Conservation (phyloP, 2,113 vertebrate species). For the Sphaerodactylus townsendi region DNA sequence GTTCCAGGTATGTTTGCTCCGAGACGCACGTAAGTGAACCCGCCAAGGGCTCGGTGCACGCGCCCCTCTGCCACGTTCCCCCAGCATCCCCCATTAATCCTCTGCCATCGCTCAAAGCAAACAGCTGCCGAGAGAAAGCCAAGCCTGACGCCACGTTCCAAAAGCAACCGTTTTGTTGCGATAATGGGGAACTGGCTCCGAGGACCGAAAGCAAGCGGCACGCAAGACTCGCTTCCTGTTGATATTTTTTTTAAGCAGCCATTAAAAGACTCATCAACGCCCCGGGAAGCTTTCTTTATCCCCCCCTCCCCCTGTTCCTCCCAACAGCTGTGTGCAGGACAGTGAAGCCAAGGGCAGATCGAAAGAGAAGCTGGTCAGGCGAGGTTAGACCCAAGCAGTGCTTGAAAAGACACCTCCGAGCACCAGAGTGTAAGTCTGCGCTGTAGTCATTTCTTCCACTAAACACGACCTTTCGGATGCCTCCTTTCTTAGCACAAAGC, state of each 20-base stretch:
- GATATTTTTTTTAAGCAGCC: background rate
- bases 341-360: background rate
- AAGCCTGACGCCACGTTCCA: background rate
- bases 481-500: background rate
- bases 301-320: background rate
- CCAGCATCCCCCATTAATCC: background rate
- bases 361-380: constrained; percentile 45
- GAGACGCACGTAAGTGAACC: background rate
- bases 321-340: background rate
- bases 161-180: background rate
- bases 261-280: background rate
- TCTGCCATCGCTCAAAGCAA: background rate
- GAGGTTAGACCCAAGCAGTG: background rate
- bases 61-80: background rate
- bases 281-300: fast-evolving
- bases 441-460: background rate
- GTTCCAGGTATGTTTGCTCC: background rate
- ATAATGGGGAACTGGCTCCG: background rate
- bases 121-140: background rate
- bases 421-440: background rate
- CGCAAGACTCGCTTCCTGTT: background rate
- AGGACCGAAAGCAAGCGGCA: background rate
- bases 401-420: background rate
- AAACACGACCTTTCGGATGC: background rate
- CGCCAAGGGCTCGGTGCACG: background rate